These are phyloP conservation scores for Hippocampus barbouri DNA, from an alignment of 2,113 vertebrate species.

Conservation along the genomic window DNA sequence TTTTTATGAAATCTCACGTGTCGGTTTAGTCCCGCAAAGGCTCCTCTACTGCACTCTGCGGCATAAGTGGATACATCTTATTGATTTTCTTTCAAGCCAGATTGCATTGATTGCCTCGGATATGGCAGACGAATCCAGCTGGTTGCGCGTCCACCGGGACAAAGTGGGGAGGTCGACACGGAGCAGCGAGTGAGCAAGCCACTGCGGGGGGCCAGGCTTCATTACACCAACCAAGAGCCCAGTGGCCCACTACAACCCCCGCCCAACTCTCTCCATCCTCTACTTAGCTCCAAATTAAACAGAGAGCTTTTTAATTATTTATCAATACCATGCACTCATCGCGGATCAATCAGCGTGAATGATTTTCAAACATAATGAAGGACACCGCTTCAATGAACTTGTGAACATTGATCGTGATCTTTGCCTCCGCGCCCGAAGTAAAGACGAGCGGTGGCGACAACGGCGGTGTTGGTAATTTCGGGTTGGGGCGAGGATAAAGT, in stretches of 20 bases:
- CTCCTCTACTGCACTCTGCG: slow-evolving; percentile 80
- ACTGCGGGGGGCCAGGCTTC: slow-evolving; percentile 77
- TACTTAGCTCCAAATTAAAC: slow-evolving; percentile 75
- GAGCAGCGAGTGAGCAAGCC: slow-evolving; percentile 71
- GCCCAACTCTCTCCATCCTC: slow-evolving; percentile 68
- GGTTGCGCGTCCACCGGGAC: slow-evolving; percentile 81
- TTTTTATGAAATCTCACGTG: slow-evolving; percentile 80
- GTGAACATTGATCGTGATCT: slow-evolving; percentile 74
- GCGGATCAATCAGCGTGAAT: slow-evolving; percentile 74
- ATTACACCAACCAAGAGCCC: slow-evolving; percentile 79
- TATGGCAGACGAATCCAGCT: slow-evolving; percentile 88
- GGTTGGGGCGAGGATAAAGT: slow-evolving; percentile 41
- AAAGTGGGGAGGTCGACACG: slow-evolving; percentile 72
- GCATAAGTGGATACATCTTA: slow-evolving; percentile 94
- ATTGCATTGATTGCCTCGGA: slow-evolving; percentile 90
- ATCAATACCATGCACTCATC: slow-evolving; percentile 81
- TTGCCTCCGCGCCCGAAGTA: slow-evolving; percentile 68
- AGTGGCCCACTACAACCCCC: slow-evolving; percentile 75
- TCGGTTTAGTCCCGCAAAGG: slow-evolving; percentile 81
- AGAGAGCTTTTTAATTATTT: slow-evolving; percentile 87
- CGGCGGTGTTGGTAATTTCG: slow-evolving; percentile 65
- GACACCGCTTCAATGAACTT: slow-evolving; percentile 65
- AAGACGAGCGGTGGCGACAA: slow-evolving; percentile 61
- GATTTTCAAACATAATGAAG: slow-evolving; percentile 78
- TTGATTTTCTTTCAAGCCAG: slow-evolving; percentile 97